Evolutionary conservation across 1,140 invertebrate genomes (phyloP).

Genomic region (Magallana ariakensis): DNA sequence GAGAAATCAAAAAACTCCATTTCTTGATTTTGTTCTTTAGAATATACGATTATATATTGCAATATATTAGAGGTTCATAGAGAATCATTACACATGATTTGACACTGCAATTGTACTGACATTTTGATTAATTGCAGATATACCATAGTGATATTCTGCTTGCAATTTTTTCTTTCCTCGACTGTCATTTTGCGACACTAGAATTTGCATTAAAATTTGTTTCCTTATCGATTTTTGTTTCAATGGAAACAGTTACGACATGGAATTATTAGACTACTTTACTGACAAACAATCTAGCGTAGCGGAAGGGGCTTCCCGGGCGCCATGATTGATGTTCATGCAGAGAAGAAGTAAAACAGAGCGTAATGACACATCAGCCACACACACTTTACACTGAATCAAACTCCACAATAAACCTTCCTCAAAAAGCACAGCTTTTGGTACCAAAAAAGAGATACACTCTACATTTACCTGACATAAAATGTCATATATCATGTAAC

Average conservation of each 20-base stretch:
- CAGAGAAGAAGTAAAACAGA: not conserved
- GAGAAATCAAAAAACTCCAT: too few species aligned
- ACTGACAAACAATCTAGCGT: not conserved
- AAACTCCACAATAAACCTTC: not conserved
- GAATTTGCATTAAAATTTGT: slow-evolving; percentile 16
- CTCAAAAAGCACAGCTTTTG: too few species aligned
- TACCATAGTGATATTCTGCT: not conserved
- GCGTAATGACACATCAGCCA: not conserved
- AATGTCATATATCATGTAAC: too few species aligned
- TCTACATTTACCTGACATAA: too few species aligned
- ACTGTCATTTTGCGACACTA: slow-evolving; percentile 1
- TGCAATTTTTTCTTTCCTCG: not conserved
- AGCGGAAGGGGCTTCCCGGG: not conserved
- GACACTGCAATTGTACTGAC: not conserved
- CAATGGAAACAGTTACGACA: slow-evolving; percentile 26
- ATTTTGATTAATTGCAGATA: not conserved
- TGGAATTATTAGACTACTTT: slow-evolving; percentile 1
- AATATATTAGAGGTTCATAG: too few species aligned
- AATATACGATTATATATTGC: too few species aligned
- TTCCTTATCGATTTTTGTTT: slow-evolving; percentile 34
- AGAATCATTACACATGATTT: not conserved
- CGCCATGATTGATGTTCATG: slow-evolving; percentile 6
- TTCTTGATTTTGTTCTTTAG: too few species aligned
- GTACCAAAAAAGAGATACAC: too few species aligned
- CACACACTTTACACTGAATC: not conserved